Conservation (phyloP, 2,797 vertebrate genomes). For the Trachops cirrhosus region DNA sequence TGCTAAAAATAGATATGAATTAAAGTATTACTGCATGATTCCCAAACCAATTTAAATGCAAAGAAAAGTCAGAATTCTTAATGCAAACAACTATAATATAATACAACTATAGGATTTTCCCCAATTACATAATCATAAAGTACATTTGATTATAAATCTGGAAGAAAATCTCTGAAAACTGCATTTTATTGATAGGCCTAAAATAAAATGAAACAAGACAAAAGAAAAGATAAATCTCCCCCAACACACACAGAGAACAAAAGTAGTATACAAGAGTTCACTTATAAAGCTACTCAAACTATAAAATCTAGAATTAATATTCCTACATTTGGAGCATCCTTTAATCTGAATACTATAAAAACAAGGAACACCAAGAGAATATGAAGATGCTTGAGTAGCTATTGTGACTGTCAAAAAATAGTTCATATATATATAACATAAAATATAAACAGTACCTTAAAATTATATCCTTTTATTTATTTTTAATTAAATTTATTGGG, state of each 20-base stretch:
- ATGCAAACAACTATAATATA: neutral
- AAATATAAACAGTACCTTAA: neutral
- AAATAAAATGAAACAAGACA: neutral
- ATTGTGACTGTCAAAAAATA: neutral
- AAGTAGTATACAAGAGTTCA: neutral
- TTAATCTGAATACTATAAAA: neutral
- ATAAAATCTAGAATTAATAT: neutral
- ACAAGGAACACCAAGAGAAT: neutral
- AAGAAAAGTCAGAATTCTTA: slow-evolving; percentile 4
- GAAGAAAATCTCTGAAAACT: neutral
- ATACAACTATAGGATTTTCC: neutral
- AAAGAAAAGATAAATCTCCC: neutral
- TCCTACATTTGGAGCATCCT: neutral
- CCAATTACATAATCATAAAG: neutral
- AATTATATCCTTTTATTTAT: neutral
- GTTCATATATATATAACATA: neutral
- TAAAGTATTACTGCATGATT: neutral
- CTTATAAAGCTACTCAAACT: neutral
- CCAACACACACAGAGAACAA: neutral
- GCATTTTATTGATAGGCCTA: neutral
- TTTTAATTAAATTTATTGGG: neutral
- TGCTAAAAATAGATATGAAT: neutral
- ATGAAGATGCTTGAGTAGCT: neutral
- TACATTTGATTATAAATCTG: neutral
- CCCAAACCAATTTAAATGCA: neutral